Percentiles rank a stretch among this genome's conserved stretches.
phyloP scores from a whole-genome alignment of 1,140 invertebrate genomes.

The Drosophila pseudoobscura region DNA sequence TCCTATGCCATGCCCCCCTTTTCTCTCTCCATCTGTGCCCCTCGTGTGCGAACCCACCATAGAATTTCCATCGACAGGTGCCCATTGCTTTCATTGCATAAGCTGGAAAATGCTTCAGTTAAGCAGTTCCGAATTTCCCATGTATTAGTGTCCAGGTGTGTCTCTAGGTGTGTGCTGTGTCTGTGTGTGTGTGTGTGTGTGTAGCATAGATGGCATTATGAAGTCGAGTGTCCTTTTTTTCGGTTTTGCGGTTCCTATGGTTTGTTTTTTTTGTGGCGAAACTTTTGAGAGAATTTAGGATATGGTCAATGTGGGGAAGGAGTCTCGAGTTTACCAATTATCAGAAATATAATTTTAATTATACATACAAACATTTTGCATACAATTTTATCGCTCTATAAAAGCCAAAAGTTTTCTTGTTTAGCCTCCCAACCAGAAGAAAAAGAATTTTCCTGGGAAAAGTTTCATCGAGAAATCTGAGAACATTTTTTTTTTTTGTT shows the following conservation, averaged over 20 bases:
- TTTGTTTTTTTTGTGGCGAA: constrained; percentile 16
- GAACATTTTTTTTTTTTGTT: constrained; percentile 13
- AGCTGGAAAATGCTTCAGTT: constrained; percentile 12
- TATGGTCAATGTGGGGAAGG: no score
- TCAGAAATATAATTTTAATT: constrained; percentile 50
- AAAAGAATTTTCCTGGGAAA: constrained; percentile 2
- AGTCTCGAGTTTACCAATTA: constrained; percentile 36
- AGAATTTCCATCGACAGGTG: constrained; percentile 40
- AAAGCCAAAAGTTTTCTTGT: constrained; percentile 22
- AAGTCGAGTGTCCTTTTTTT: constrained; percentile 16
- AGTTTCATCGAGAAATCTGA: constrained; percentile 15
- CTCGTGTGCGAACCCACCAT: no score
- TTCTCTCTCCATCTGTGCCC: no score
- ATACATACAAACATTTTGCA: constrained; percentile 28
- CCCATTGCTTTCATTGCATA: constrained; percentile 36
- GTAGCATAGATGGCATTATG: constrained; percentile 11
- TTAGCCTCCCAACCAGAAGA: neutral
- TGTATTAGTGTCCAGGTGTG: neutral
- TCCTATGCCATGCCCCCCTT: no score
- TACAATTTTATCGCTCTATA: constrained; percentile 17
- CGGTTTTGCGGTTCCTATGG: neutral
- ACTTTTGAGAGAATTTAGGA: constrained; percentile 16
- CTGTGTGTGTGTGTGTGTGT: neutral
- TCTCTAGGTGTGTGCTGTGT: neutral
- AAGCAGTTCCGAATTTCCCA: constrained; percentile 13